Base-by-base conservation (phyloP, 2,888 invertebrate species). In the Chironomus riparius region DNA sequence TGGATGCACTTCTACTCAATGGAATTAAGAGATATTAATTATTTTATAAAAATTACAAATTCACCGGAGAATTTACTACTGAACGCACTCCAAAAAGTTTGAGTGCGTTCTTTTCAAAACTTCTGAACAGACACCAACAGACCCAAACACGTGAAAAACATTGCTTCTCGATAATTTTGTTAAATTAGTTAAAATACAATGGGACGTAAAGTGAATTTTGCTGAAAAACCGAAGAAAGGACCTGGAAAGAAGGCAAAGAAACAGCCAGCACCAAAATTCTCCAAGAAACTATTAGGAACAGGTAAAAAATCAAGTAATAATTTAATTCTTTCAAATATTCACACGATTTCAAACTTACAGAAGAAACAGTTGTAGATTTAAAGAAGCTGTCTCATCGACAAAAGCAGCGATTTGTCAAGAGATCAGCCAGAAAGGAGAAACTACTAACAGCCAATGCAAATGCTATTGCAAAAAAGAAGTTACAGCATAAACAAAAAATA, bases 221-320 rank as follows among this genome's bases (percentile, higher is more conserved):
- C 87, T 79, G 92, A 92, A 80, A 87, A 89, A 79, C 88, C 87
- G 2, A 92, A 92, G 81, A 91, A 90, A 80, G 95, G 95, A 0
- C 94, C 93, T 7, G 96, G 95, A 0, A 88, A 90, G 78, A 97
- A 96, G 84, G 86, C 94, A 0, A 92, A 90, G 79, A 97, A 96
- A 81, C 97, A 97, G 81, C 88, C 89, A 65, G 91, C 92, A 79
- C 96, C 97, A 1, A 86, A 86, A 70, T 83, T 81, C 77, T 78
- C 79, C 2, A 83, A 83, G 75, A 80, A 81, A 77, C 78, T 82
- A 0, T 82, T 83, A 62, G 83, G 83, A 83, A 80, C 80, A 76
- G 74, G 80, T 76, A 22, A 47, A 38, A 38, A 47, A 4, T 15
- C 28, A 47, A 62, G 6, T 38, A 38, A 10, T 28, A 10, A n/a